Percentiles rank a stretch among this genome's conserved stretches.
These are phyloP conservation scores for Chloropsis hardwickii DNA, from an alignment of 2,113 vertebrate genomes.

Conservation along the genomic window DNA sequence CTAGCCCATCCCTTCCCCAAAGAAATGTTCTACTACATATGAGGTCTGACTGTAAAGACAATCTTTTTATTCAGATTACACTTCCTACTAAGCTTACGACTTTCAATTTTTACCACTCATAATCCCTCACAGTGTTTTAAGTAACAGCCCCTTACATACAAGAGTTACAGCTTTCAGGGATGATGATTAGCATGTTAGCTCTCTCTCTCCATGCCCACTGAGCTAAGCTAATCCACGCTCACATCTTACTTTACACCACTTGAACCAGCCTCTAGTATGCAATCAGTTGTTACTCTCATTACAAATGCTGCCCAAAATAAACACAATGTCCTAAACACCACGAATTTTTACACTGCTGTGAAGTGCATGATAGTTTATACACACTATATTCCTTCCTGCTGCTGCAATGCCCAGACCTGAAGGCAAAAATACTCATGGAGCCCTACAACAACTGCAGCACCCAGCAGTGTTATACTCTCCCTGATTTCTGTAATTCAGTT, in stretches of 20 bases:
- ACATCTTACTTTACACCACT: background rate
- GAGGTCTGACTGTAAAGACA: background rate
- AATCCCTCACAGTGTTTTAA: background rate
- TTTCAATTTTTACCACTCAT: background rate
- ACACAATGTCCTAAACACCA: background rate
- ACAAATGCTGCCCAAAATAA: background rate
- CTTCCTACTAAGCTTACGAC: background rate
- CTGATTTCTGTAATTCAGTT: rapidly evolving
- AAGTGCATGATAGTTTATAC: background rate
- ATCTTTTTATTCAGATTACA: background rate
- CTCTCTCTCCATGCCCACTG: background rate
- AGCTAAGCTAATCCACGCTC: background rate
- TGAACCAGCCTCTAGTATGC: background rate
- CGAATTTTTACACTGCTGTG: background rate
- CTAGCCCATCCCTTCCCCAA: background rate
- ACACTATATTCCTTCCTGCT: background rate
- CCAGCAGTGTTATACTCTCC: background rate
- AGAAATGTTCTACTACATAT: background rate
- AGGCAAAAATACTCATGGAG: background rate
- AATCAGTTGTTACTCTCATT: background rate
- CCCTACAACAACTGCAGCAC: background rate
- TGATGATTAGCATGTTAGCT: background rate
- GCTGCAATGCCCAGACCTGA: background rate
- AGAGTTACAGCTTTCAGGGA: background rate
- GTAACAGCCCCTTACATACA: background rate